Base-by-base conservation (phyloP, 2,113 vertebrate genomes). In the Baryphthengus martii region DNA sequence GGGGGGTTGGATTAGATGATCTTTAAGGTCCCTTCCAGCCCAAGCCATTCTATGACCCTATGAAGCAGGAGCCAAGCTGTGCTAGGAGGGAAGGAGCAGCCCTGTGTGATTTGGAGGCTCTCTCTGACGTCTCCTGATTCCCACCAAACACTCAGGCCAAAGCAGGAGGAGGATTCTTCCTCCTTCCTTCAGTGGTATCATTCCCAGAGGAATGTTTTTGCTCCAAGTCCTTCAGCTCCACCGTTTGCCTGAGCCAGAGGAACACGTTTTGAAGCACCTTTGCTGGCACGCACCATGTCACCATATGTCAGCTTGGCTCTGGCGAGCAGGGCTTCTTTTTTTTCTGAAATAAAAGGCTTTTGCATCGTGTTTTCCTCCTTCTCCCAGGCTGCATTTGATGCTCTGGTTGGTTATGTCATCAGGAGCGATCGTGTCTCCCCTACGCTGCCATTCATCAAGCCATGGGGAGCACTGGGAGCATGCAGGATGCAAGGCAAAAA, bases 261-360 rank as follows among this genome's bases (percentile, higher is more conserved):
- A 55, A 85, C 61, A 35, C 4, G 0, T 49, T 78, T 45, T 24
- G 52, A 49, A 75, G 78, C 88, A 75, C 93, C 82, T 90, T 93
- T 18, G 82, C 78, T 92, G 93, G 78, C 85, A 42, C 21, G 1
- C 3, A 1, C 39, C 0, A 1, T 35, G 82, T 5, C 78, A 23
- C 96, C 94, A 75, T 93, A 89, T 95, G 96, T 31, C 82, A 71
- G 50, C 75, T 53, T 40, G 7, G 93, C 70, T 62, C 85, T n/a
- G 40, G 61, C 3, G 8, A 72, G 52, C 53, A 26, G 53, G 53
- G 17, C 24, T 94, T 25, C 77, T 23, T 12, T 0, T 50, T 81
- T 66, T 65, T 23, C 40, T 18, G 9, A 68, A 66, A 88, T 19
- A 73, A 85, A 88, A 29, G 24, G 24, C 1, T 75, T 61, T 47